Conservation (phyloP, 2,113 vertebrate genomes). For the Eupsittula cactorum region DNA sequence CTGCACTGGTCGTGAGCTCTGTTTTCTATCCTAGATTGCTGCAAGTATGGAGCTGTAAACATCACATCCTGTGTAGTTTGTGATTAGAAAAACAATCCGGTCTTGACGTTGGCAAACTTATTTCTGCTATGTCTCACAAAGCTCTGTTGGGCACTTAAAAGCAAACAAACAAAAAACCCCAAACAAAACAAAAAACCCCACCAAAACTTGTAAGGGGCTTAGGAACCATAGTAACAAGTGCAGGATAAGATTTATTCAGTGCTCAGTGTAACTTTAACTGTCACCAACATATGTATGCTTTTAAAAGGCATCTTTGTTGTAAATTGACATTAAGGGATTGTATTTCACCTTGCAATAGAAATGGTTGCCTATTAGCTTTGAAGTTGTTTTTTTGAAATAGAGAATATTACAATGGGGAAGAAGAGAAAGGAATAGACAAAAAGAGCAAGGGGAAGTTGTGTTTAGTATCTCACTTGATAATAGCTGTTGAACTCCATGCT, state of each 20-base stretch:
- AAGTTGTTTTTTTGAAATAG: neutral
- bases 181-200: neutral
- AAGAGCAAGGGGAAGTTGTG: neutral
- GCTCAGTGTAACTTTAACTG: neutral
- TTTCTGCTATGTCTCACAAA: neutral
- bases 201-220: neutral
- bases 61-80: neutral
- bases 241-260: neutral
- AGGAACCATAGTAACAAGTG: neutral
- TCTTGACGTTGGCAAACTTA: neutral
- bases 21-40: neutral
- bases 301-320: neutral
- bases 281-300: neutral
- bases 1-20: neutral
- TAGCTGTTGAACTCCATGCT: neutral
- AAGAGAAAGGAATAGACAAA: neutral
- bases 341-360: neutral
- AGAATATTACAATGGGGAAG: neutral
- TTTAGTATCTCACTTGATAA: neutral
- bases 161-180: neutral
- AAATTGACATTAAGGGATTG: neutral
- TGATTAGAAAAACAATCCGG: neutral
- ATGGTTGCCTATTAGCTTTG: neutral
- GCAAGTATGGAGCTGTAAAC: neutral
- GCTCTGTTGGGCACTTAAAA: neutral